A percentile compares a stretch with the other conserved stretches of the same genome.
These are phyloP conservation scores for Helicorthomorpha holstii DNA, from an alignment of 1,140 invertebrate species.

Conservation along the genomic window DNA sequence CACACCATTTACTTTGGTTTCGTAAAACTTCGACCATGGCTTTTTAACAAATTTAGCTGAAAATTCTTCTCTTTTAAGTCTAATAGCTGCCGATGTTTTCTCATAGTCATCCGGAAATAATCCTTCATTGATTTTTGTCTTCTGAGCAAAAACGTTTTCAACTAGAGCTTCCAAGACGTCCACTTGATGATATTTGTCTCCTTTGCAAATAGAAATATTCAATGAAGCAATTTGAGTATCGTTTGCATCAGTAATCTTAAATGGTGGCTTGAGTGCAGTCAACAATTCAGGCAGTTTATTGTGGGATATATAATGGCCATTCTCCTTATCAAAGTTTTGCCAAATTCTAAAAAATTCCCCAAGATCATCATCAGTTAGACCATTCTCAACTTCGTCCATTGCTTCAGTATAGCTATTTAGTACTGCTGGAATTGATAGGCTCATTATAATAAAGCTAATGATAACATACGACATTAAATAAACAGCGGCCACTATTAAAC, in stretches of 20 bases:
- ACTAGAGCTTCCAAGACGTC: conserved; percentile 88
- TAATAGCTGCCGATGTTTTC: conserved; percentile 78
- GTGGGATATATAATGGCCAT: conserved; percentile 90
- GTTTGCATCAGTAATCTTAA: conserved; percentile 94
- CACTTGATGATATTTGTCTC: conserved; percentile 89
- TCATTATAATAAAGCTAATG: conserved; percentile 96
- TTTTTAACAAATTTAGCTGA: conserved; percentile 87
- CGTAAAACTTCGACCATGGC: too few species aligned
- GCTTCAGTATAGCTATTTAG: conserved; percentile 97
- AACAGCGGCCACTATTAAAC: conserved; percentile 76
- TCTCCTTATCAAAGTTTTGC: conserved; percentile 95
- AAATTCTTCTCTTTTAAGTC: conserved; percentile 88
- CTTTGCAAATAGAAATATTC: conserved; percentile 96
- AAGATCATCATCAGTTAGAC: conserved; percentile 94
- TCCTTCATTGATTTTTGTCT: conserved; percentile 54
- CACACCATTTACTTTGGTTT: too few species aligned
- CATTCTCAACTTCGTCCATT: conserved; percentile 95
- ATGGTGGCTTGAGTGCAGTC: conserved; percentile 77
- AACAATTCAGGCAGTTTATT: conserved; percentile 85
- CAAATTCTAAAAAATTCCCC: conserved; percentile 99
- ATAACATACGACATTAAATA: conserved; percentile 91
- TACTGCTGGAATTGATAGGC: conserved; percentile 99
- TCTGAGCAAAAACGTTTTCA: conserved; percentile 85
- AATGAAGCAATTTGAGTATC: conserved; percentile 97
- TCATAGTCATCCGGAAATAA: conserved; percentile 53